Base-by-base conservation (phyloP, 92 coral and sea anemone species). In the Phenganax subtilis region DNA sequence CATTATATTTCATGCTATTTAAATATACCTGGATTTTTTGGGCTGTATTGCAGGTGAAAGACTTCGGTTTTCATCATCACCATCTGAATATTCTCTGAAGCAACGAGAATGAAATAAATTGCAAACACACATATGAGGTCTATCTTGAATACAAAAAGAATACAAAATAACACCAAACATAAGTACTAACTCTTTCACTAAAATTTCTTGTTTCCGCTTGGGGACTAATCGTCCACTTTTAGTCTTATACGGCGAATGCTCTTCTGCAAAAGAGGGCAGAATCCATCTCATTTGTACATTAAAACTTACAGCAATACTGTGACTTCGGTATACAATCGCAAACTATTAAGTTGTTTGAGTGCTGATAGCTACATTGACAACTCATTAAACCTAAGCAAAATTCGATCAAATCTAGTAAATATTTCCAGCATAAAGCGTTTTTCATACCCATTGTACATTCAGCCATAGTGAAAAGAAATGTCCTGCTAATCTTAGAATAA, bases 141-240 rank as follows among this genome's bases (percentile, higher is more conserved):
- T 37, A 37, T 37, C 47, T 5, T 37, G 47, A 37, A 37, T 37
- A 37, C 25, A 20, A 20, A 20, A 20, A 5, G 2, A 1, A 37
- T 5, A 37, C 47, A 37, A 37, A 5, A 1, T 37, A 1, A 66
- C 5, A 10, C 9, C 12, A 66, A 27, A 25, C 31, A 0, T 27
- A 66, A 27, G 3, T 12, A 85, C 98, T 84, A 85, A 94, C 98
- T 94, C 97, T 87, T 93, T 93, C 84, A 93, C 85, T 31, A 87
- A 66, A 64, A 92, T 86, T 56, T 90, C 90, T 30, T 90, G 88
- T 80, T 90, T 90, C 51, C 98, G 79, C 83, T 94, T 94, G 14
- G 97, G 83, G 16, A 94, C 87, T 9, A 66, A 37, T n/a, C 98
- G 88, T 29, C 98, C 98, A 72, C 92, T 97, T 57, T 93, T 92